phyloP scores from a whole-genome alignment of 2,888 invertebrate species.

The Drosophila ustulata region DNA sequence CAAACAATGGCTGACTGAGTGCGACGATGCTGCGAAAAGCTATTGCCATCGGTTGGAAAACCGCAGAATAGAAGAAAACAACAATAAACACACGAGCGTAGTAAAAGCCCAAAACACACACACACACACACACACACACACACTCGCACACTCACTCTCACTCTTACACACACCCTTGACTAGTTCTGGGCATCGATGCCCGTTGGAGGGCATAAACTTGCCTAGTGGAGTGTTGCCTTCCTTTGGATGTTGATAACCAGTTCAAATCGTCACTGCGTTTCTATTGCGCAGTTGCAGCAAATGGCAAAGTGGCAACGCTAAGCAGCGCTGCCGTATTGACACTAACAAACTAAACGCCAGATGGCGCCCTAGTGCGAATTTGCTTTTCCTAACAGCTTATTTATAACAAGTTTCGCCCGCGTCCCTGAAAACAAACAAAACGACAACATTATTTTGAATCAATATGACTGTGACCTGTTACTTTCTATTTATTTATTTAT shows the following conservation, averaged over 20 bases:
- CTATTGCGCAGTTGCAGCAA: constrained; percentile 44
- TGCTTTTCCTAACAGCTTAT: neutral
- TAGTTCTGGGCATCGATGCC: neutral
- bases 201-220: constrained; percentile 36
- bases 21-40: constrained; percentile 46
- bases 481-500: too few relatives aligned
- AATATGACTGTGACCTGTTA: too few relatives aligned
- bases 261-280: constrained; percentile 9
- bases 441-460: too few relatives aligned
- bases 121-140: constrained; percentile 13
- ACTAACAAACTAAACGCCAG: neutral
- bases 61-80: constrained; percentile 36
- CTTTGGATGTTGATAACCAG: constrained; percentile 12
- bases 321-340: constrained; percentile 30
- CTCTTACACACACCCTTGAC: constrained; percentile 1
- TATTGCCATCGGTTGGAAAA: constrained; percentile 26
- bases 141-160: constrained; percentile 5
- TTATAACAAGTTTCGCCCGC: too few relatives aligned
- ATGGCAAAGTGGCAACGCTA: constrained; percentile 36
- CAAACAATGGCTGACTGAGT: constrained; percentile 11
- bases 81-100: constrained; percentile 57
- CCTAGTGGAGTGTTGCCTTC: constrained; percentile 28
- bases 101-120: constrained; percentile 37
- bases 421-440: too few relatives aligned
- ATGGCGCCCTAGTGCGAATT: constrained; percentile 19